Percentiles rank a stretch among this genome's conserved stretches.
These are phyloP conservation scores for Zaprionus ornatus DNA, from an alignment of 1,140 invertebrate species.

Conservation along the genomic window DNA sequence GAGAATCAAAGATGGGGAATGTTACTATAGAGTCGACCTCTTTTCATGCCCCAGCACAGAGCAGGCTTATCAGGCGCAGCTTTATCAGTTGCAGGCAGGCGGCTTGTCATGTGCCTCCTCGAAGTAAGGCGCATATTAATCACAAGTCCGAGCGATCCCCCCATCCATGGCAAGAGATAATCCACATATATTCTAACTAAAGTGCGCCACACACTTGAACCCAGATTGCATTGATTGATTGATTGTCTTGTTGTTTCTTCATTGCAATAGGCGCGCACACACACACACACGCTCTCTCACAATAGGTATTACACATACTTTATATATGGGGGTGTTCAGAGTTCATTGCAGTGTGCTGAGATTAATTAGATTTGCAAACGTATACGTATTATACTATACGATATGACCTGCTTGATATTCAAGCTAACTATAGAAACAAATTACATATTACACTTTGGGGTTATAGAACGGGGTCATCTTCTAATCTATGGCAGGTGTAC, in stretches of 20 bases:
- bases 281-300: background rate
- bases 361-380: constrained; percentile 13
- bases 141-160: background rate
- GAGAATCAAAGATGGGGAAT: constrained; percentile 3
- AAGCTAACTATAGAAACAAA: constrained; percentile 1
- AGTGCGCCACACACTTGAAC: constrained; percentile 46
- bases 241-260: constrained; percentile 39
- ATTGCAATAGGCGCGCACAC: background rate
- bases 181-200: constrained; percentile 44
- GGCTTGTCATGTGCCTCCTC: constrained; percentile 18
- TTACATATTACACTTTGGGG: constrained; percentile 4
- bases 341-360: constrained; percentile 22
- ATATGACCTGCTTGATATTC: background rate
- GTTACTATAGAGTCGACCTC: constrained; percentile 26
- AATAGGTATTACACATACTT: background rate
- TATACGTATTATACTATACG: background rate
- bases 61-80: constrained; percentile 57
- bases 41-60: constrained; percentile 25
- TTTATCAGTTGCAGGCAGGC: constrained; percentile 39
- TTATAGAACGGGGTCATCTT: constrained; percentile 11
- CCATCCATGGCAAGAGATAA: constrained; percentile 10
- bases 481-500: constrained; percentile 21
- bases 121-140: constrained; percentile 36
- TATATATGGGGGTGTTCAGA: constrained; percentile 34
- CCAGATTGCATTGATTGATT: constrained; percentile 50